Evolutionary conservation across 2,113 vertebrate species (phyloP), one percentile per base, ranked within the genome.

Genomic region (Myrmophylax atrothorax): DNA sequence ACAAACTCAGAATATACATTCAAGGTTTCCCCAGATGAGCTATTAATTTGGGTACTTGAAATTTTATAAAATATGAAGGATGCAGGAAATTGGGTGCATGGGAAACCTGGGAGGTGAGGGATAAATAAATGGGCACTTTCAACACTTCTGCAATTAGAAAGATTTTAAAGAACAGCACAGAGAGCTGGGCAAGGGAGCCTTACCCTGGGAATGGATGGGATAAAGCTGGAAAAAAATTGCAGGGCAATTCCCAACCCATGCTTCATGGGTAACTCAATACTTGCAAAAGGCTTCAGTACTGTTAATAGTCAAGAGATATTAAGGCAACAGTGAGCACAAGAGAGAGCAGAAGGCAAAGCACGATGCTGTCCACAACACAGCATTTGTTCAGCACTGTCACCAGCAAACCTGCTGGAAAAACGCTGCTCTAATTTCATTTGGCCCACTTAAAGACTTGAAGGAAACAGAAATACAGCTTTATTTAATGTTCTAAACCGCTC

Each of bases 401-500:
- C 56, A 68, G 53, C 2, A 18, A 47, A 81, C 17, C 59, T 25
- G 26, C 2, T 18, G 38, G 42, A 3, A 70, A 93, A 93, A 81
- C 7, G 35, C 29, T 70, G 18, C 38, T 75, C 44, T 91, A 47
- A 70, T 87, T 89, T 84, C 76, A 93, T 89, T 90, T 86, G 74
- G 69, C 35, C 42, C 52, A 29, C 40, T 83, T 66, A 80, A 76
- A 86, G 75, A 87, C 56, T 81, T 56, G 44, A 74, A 86, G 56
- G 31, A 95, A 96, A 79, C 10, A 46, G 80, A 94, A 70, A 35
- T 82, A 69, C 50, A 82, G 62, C 84, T 94, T 96, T 95, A 95
- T 90, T 97, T 97, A 94, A 96, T 88, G 81, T 90, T 97, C 91
- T 91, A 94, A 92, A 90, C 72, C 73, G 22, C 91, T 95, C 73